phyloP scores from a whole-genome alignment of 2,888 invertebrate genomes.

The Erpobdella octoculata region DNA sequence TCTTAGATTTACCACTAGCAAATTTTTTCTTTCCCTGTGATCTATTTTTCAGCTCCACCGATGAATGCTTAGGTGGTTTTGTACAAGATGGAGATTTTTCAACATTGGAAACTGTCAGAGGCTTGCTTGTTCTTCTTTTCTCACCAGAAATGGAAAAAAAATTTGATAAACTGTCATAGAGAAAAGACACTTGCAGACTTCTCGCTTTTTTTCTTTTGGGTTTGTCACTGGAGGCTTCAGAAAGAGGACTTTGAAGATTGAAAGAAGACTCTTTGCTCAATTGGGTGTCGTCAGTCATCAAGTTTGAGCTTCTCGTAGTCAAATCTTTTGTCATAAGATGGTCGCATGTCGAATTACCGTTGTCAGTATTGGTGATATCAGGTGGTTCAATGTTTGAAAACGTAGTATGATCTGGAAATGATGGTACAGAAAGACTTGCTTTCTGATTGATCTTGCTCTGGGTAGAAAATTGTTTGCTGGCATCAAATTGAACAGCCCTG shows the following conservation, averaged over 20 bases:
- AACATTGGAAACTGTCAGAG: too few relatives aligned
- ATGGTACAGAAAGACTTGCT: background rate
- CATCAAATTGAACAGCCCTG: background rate
- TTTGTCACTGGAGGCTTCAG: constrained; percentile 21
- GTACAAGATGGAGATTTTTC: too few relatives aligned
- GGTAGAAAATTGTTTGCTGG: background rate
- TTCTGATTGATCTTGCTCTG: background rate
- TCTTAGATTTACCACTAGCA: too few relatives aligned
- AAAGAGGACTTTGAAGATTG: background rate
- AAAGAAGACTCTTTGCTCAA: background rate
- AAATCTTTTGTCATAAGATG: background rate
- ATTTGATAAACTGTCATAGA: constrained; percentile 23
- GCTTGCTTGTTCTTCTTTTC: background rate
- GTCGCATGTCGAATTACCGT: too few relatives aligned
- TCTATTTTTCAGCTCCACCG: too few relatives aligned
- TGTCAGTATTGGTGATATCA: background rate
- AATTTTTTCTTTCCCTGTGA: too few relatives aligned
- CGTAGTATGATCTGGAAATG: background rate
- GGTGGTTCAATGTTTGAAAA: background rate
- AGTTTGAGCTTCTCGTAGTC: background rate
- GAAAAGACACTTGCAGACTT: constrained; percentile 26
- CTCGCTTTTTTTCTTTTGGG: constrained; percentile 22
- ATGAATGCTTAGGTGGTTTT: too few relatives aligned
- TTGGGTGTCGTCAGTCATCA: background rate
- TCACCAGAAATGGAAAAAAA: constrained; percentile 19